These are phyloP conservation scores for Leptarthrus brevirostris DNA, from an alignment of 2,888 invertebrate species.

Conservation along the genomic window DNA sequence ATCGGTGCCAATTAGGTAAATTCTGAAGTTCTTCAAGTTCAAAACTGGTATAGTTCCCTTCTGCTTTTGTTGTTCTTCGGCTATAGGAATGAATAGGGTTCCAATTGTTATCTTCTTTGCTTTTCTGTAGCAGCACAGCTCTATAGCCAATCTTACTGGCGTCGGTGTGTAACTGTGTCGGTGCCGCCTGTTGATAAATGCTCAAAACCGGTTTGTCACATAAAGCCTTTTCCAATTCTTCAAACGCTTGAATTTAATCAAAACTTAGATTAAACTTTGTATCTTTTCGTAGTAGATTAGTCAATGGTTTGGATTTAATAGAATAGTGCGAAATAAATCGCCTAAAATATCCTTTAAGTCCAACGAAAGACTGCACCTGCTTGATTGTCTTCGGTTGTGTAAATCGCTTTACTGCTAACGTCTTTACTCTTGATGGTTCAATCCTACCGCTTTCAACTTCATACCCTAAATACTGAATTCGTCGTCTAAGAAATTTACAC, in stretches of 20 bases:
- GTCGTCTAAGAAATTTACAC: neutral
- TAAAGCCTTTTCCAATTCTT: neutral
- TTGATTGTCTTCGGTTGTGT: neutral
- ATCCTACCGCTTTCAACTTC: neutral
- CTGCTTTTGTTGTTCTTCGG: too few species aligned
- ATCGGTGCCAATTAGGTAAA: too few species aligned
- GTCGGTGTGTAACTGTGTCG: conserved; percentile 4
- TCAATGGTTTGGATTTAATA: neutral
- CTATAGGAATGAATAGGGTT: too few species aligned
- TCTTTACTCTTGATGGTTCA: too few species aligned
- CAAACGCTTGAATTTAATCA: neutral
- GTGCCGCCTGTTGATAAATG: neutral
- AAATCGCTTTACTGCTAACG: neutral
- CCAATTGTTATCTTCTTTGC: too few species aligned
- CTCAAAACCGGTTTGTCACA: neutral
- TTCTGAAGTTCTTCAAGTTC: too few species aligned
- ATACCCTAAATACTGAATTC: conserved; percentile 9
- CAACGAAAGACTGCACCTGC: neutral
- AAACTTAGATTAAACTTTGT: neutral
- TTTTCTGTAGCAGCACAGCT: too few species aligned
- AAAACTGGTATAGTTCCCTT: too few species aligned
- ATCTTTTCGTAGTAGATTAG: neutral
- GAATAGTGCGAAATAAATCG: neutral
- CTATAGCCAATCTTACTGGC: neutral
- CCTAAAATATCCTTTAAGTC: neutral